Percentiles rank a stretch among this genome's conserved stretches.
These are phyloP conservation scores for Perizoma affinitatum DNA, from an alignment of 2,888 invertebrate genomes.

Conservation along the genomic window DNA sequence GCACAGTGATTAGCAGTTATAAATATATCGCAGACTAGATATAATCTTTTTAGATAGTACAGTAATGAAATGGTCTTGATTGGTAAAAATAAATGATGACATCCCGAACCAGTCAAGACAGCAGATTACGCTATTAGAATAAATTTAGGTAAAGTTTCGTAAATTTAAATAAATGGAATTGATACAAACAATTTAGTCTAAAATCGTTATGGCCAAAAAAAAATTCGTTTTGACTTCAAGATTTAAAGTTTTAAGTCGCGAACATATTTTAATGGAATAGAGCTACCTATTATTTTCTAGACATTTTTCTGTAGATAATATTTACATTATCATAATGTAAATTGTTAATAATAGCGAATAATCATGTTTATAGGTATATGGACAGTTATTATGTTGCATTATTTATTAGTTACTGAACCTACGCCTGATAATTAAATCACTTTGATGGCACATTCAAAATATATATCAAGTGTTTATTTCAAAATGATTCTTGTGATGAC, in stretches of 20 bases:
- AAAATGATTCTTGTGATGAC: neutral
- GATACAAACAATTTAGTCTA: conserved; percentile 16
- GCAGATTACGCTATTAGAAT: conserved; percentile 15
- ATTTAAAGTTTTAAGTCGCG: neutral
- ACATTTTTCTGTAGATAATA: too few relatives aligned
- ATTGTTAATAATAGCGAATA: too few relatives aligned
- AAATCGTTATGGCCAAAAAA: neutral
- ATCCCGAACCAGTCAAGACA: neutral
- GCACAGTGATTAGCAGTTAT: neutral
- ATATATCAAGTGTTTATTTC: neutral
- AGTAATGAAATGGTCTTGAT: too few relatives aligned
- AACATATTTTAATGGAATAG: conserved; percentile 3
- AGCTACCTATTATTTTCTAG: too few relatives aligned
- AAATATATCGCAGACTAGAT: neutral
- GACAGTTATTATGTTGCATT: too few relatives aligned
- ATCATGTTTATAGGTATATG: too few relatives aligned
- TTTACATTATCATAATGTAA: too few relatives aligned
- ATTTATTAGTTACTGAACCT: too few relatives aligned
- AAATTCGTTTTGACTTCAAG: too few relatives aligned
- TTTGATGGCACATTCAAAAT: neutral
- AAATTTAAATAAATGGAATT: conserved; percentile 30
- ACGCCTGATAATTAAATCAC: neutral
- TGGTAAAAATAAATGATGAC: too few relatives aligned
- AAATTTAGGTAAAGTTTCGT: conserved; percentile 24
- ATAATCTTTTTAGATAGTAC: too few relatives aligned